Percentiles rank a stretch among this genome's conserved stretches.
phyloP scores from a whole-genome alignment of 92 coral and sea anemone genomes.

The Umimayanthus chanpuru region DNA sequence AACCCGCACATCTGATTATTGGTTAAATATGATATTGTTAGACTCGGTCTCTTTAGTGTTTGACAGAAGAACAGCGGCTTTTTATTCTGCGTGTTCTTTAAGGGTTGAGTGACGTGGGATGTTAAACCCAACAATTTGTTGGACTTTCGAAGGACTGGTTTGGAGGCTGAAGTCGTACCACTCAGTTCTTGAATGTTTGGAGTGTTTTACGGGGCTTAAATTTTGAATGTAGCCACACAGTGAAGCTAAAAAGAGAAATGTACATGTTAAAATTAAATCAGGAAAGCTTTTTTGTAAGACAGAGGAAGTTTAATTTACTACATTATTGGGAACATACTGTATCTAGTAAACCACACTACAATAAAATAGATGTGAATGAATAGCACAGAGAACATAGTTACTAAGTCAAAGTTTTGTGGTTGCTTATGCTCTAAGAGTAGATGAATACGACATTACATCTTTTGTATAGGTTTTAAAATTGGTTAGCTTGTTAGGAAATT shows the following conservation, averaged over 20 bases:
- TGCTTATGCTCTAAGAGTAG: no score
- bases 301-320: no score
- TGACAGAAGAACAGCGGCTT: constrained; percentile 59
- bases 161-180: constrained; percentile 66
- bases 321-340: no score
- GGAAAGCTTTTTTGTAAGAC: constrained; percentile 33
- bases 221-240: constrained; percentile 54
- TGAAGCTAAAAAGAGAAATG: constrained; percentile 42
- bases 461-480: neutral
- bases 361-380: neutral
- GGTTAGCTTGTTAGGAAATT: neutral
- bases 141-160: constrained; percentile 67
- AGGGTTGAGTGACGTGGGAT: constrained; percentile 50
- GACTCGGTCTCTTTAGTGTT: constrained; percentile 48
- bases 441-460: neutral
- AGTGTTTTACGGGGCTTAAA: constrained; percentile 60
- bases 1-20: constrained; percentile 53
- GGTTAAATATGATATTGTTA: constrained; percentile 57
- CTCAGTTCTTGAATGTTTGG: constrained; percentile 29
- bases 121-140: constrained; percentile 59
- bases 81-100: constrained; percentile 53
- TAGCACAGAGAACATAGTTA: constrained; percentile 15
- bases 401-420: no score
- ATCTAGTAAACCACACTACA: neutral
- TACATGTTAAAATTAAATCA: constrained; percentile 39